Evolutionary conservation across 2,797 vertebrate genomes (phyloP), one percentile per base, ranked within the genome.

Genomic region (Melopsittacus undulatus): DNA sequence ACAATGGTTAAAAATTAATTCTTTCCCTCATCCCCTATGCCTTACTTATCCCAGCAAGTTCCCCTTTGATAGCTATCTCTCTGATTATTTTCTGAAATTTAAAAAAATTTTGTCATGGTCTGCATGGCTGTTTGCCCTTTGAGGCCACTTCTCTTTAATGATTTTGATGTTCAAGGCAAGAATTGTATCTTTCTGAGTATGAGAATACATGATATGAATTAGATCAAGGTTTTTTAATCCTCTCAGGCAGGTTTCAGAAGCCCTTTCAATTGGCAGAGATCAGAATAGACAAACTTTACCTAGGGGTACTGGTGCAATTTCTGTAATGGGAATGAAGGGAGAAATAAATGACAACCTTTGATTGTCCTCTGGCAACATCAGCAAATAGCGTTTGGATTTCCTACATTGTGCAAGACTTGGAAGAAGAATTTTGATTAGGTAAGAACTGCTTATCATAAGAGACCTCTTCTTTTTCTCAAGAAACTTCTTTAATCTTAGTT

Each of bases 301-400:
- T 18, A 5, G 40, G 61, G 81, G 51, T 84, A 29, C 43, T n/a
- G 54, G 13, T 75, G 88, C 75, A 77, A 95, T 92, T 86, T 87
- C 76, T 92, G 79, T 64, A 73, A 92, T 79, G 89, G 76, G 66
- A 26, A 30, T 45, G 63, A 56, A 51, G 57, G 24, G 62, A 57
- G 38, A 54, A 87, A 79, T 81, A 87, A 63, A 14, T 42, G 45
- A 40, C 83, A 76, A 77, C 66, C 82, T 95, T 91, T 63, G 52
- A 3, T 13, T 78, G 74, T 91, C 88, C 90, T 88, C 66, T 93
- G 87, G 89, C 83, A 96, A 34, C 48, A 30, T 27, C 73, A 84
- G 0, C 74, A 63, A 45, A n/a, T 32, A 15, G 22, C 0, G 4
- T 82, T 43, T 77, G 48, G 57, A 43, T 78, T 83, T 75, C 27